Conservation (phyloP, 2,113 vertebrate species). For the Dolichallabes microphthalmus region DNA sequence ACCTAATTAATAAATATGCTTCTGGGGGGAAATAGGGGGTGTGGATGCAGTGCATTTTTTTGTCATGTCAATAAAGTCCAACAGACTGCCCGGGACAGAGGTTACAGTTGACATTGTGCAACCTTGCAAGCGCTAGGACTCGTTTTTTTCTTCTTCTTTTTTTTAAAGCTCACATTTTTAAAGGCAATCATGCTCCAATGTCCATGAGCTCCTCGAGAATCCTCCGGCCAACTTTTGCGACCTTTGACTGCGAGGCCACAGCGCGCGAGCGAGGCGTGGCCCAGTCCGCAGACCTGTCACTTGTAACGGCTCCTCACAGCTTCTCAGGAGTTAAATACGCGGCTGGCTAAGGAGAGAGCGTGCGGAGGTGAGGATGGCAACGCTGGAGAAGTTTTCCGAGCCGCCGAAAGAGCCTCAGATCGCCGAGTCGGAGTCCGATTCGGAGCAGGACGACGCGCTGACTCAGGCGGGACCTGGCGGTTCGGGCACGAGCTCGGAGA, state of each 20-base stretch:
- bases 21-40: background rate
- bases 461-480: conserved; percentile 23
- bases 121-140: background rate
- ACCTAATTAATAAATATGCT: background rate
- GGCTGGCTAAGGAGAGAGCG: background rate
- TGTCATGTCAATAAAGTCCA: background rate
- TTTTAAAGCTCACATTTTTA: background rate
- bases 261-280: conserved; percentile 28
- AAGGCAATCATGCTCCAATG: background rate
- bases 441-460: conserved; percentile 67
- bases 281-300: conserved; percentile 1
- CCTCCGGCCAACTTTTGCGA: background rate
- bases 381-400: conserved; percentile 57
- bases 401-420: conserved; percentile 35
- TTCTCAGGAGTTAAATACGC: background rate
- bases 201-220: background rate
- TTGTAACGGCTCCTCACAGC: background rate
- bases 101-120: conserved; percentile 34
- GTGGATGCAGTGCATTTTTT: background rate
- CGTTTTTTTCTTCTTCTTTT: no score
- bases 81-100: conserved; percentile 37
- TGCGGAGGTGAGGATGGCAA: conserved; percentile 36
- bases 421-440: conserved; percentile 75
- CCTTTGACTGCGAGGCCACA: conserved; percentile 29
- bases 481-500: conserved; percentile 25